Base-by-base conservation (phyloP, 2,888 invertebrate species). In the Cephalotes varians region DNA sequence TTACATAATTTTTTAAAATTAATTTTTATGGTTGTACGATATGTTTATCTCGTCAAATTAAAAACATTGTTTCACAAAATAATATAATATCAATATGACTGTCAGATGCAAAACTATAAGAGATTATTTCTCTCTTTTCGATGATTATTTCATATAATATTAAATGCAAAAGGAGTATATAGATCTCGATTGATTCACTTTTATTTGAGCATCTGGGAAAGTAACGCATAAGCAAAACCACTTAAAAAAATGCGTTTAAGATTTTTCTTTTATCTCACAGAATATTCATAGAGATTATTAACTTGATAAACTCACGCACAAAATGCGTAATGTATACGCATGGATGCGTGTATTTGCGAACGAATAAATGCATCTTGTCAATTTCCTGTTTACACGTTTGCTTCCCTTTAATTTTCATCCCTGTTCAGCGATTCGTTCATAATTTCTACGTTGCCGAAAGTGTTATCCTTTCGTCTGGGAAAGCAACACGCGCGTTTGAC, bases 401-500 rank as follows among this genome's bases (percentile, higher is more conserved):
- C 15, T 21, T 15, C 40, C 28, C 28, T 21, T 56, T 31, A 21
- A 21, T 65, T 56, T 31, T 79, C 21, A 34, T 69, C n/a, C 7
- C 31, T 25, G 71, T 69, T 56, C 37, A 47, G 44, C 34, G 56
- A 79, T 40, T 67, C 77, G 77, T 67, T 69, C 44, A 73, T 71
- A 74, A 79, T 51, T 73, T 44, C 71, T 25, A 40, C 71, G n/a
- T 12, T 60, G 64, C 72, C 67, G 76, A 77, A 69, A 76, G 73
- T 85, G 73, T 51, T 69, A 85, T 84, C 84, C 84, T 85, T 85
- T 77, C 79, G 80, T 87, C 86, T 90, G 90, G 89, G 90, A 90
- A 89, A 90, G 85, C 85, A 87, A 90, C 90, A 90, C 81, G 82
- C 81, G 88, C 62, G 65, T 76, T 34, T 80, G 87, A 86, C 90